Evolutionary conservation across 2,797 vertebrate genomes (phyloP), one percentile per base, ranked within the genome.

Genomic region (Myripristis murdjan): DNA sequence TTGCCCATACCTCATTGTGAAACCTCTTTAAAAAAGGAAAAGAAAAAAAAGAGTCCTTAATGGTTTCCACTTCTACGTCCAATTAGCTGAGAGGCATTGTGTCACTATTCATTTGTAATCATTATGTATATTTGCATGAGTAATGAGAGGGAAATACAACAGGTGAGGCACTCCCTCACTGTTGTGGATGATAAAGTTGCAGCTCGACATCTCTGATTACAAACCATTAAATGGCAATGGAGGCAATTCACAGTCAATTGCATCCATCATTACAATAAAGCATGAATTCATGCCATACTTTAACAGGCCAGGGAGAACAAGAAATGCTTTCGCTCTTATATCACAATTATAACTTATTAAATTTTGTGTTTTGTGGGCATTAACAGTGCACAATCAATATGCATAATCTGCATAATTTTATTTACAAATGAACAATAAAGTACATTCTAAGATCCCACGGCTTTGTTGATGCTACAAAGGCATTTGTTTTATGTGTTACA

Each of bases 101-200:
- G 88, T 85, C 81, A 85, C 66, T 79, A 57, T 85, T 84, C 75
- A 87, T 91, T 88, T 89, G 77, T 71, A 81, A 76, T 86, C 81
- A 82, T 92, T 85, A 79, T 75, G 79, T 65, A 39, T 84, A 83
- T 88, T 89, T 85, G 69, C 77, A 87, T 87, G 83, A 76, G 52
- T 86, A 85, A 93, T 84, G 81, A 85, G 65, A 65, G 54, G 41
- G 48, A 61, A 77, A 70, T 77, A 83, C 64, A 90, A 83, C 88
- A 91, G 90, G 87, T 91, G 83, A 91, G 69, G 35, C 43, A 49
- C 75, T 85, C 64, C 55, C 31, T 84, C 64, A 61, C 65, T 63
- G 77, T 67, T 75, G 73, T 18, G 23, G 76, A 84, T 91, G 85
- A 90, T 91, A 58, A 88, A 91, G 82, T 73, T 86, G 85, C 77